Evolutionary conservation across 2,888 invertebrate genomes (phyloP).

Genomic region (Stomorhina lunata): DNA sequence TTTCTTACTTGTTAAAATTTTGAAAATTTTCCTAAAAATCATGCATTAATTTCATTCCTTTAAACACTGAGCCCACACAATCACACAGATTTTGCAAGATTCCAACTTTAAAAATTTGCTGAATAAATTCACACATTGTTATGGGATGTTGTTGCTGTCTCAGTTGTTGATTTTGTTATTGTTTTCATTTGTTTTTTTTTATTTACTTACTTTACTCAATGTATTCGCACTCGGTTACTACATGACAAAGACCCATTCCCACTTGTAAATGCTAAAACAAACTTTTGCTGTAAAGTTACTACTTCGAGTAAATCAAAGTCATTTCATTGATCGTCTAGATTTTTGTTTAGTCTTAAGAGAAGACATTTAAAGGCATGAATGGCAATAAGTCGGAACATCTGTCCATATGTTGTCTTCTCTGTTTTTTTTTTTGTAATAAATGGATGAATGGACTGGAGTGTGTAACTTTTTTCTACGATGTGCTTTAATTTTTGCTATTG

Average conservation of each 20-base stretch:
- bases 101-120: slow-evolving; percentile 10
- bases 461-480: neutral
- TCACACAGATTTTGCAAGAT: slow-evolving; percentile 19
- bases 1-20: no score
- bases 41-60: slow-evolving; percentile 4
- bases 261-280: neutral
- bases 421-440: slow-evolving; percentile 1
- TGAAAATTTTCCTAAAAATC: no score
- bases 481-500: neutral
- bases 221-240: slow-evolving; percentile 19
- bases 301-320: slow-evolving; percentile 35
- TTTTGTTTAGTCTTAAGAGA: slow-evolving; percentile 27
- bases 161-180: neutral
- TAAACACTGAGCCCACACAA: neutral
- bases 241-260: neutral
- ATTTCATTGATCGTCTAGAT: neutral
- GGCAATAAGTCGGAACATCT: neutral
- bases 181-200: neutral
- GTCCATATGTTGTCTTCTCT: neutral
- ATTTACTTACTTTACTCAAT: slow-evolving; percentile 24
- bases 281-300: neutral
- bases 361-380: neutral
- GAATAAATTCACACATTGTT: slow-evolving; percentile 53
- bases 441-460: neutral
- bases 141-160: neutral